These are phyloP conservation scores for Caenorhabditis becei DNA, from an alignment of 2,888 invertebrate genomes.

Conservation along the genomic window DNA sequence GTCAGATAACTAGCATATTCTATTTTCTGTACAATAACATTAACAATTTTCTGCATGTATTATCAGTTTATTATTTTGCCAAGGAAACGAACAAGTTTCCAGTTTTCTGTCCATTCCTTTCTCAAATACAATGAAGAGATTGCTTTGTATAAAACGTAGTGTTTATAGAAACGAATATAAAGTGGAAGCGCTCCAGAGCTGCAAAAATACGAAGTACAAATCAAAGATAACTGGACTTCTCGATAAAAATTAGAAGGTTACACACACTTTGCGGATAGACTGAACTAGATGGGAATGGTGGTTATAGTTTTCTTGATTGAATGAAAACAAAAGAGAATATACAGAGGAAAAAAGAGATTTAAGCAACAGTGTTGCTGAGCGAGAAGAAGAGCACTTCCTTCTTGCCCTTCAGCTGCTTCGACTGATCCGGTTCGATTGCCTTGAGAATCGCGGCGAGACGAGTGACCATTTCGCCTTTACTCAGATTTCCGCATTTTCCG, in stretches of 20 bases:
- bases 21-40: background rate
- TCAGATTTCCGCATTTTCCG: conserved; percentile 71
- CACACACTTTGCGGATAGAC: too few relatives aligned
- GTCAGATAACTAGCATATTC: background rate
- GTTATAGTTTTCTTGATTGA: background rate
- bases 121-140: too few relatives aligned
- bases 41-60: conserved; percentile 5
- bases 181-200: too few relatives aligned
- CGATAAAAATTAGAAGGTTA: too few relatives aligned
- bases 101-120: background rate
- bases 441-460: conserved; percentile 77
- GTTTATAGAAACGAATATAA: too few relatives aligned
- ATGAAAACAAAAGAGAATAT: background rate
- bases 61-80: background rate
- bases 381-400: conserved; percentile 80
- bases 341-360: background rate
- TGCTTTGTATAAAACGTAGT: too few relatives aligned
- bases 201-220: too few relatives aligned
- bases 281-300: background rate
- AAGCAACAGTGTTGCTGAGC: conserved; percentile 66
- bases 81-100: background rate
- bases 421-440: conserved; percentile 78
- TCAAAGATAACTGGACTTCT: too few relatives aligned
- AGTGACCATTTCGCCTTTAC: conserved; percentile 76
- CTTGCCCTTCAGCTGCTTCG: conserved; percentile 75